phyloP scores from a whole-genome alignment of 35 echinoderm and acorn worm genomes.

The Hemicentrotus pulcherrimus region DNA sequence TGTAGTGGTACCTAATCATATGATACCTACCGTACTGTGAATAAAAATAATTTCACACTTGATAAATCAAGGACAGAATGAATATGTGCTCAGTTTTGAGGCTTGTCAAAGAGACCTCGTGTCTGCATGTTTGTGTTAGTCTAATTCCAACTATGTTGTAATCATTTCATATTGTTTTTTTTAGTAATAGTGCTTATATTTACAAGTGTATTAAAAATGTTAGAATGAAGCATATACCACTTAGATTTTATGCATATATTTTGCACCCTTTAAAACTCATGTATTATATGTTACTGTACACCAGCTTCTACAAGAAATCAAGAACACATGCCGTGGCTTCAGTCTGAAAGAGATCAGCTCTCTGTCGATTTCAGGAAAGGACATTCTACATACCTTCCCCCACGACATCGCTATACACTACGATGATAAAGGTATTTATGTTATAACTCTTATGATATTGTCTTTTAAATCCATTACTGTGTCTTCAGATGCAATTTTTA shows the following conservation, averaged over 20 bases:
- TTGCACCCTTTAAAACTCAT: neutral
- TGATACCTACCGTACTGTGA: no score
- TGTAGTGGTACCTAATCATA: no score
- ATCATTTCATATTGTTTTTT: no score
- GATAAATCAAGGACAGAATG: no score
- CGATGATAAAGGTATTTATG: constrained; percentile 72
- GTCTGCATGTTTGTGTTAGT: no score
- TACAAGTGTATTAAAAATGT: no score
- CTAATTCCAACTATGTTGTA: no score
- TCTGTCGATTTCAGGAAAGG: constrained; percentile 48
- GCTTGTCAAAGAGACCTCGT: no score
- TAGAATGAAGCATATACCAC: no score
- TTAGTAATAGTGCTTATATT: no score
- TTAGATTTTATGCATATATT: neutral
- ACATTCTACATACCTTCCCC: constrained; percentile 77
- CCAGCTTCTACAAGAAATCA: constrained; percentile 69
- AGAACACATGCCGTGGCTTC: constrained; percentile 47
- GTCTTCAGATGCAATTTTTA: neutral
- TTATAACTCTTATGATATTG: neutral
- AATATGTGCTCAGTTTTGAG: no score
- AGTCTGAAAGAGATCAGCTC: constrained; percentile 60
- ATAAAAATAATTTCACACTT: no score
- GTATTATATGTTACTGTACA: neutral
- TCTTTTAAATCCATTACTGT: neutral
- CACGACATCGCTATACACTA: constrained; percentile 81